Base-by-base conservation (phyloP, 2,888 invertebrate genomes). In the Psylliodes chrysocephalus region DNA sequence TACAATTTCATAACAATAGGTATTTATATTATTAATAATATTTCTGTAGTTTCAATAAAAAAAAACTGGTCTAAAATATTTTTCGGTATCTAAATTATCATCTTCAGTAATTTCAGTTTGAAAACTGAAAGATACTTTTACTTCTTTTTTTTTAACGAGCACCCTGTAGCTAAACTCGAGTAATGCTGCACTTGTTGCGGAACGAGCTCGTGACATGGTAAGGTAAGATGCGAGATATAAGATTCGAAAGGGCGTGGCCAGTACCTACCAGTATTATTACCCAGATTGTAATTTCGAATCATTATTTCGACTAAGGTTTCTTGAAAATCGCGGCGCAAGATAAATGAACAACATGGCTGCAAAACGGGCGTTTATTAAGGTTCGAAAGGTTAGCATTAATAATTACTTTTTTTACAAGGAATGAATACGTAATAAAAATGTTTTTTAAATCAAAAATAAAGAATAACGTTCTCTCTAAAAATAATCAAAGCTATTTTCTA, bases 221-320 rank as follows among this genome's bases (percentile, higher is more conserved):
- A n/a, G 3, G 22, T 22, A 22, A 22, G 22, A 22, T 22, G 22
- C 22, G 59, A 69, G 68, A 65, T 53, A 56, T 62, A 67, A 73
- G 75, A 73, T 74, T 66, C 60, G 60, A 40, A 60, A 72, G 77
- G 77, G 77, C 75, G 76, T 74, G 74, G 68, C 66, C 63, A 62
- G 64, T 69, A 71, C 72, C 70, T 71, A 68, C 67, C 74, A 70
- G 71, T 78, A 70, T 77, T 77, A 78, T 79, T 78, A 78, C 75
- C 67, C 67, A 76, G 79, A 79, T 78, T 78, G 77, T 77, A 78
- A 78, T 77, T 78, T 74, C 74, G 75, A 78, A 76, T 73, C 71
- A 72, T 77, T 76, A 76, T 77, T 78, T 74, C 73, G 65, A 57
- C 70, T 76, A 77, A 77, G 77, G 75, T 76, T 76, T 77, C 76